phyloP scores from a whole-genome alignment of 2,113 vertebrate species.

The Rhea pennata region DNA sequence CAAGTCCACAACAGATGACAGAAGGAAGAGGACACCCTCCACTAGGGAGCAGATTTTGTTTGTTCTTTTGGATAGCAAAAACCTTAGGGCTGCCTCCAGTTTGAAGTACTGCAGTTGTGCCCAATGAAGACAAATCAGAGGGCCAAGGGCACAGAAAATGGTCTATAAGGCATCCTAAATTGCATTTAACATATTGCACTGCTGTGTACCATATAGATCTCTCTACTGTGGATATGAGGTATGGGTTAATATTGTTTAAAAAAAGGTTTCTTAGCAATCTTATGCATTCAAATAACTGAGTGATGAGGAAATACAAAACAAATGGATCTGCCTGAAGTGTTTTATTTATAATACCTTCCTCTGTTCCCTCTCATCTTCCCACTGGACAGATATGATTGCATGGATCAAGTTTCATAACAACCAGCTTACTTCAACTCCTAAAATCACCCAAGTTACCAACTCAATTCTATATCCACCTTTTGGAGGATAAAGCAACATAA shows the following conservation, averaged over 20 bases:
- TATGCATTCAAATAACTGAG: background rate
- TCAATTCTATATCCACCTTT: background rate
- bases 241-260: background rate
- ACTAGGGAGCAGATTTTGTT: background rate
- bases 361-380: background rate
- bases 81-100: background rate
- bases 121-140: background rate
- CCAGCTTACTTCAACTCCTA: background rate
- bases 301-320: background rate
- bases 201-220: background rate
- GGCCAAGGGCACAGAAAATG: background rate
- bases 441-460: background rate
- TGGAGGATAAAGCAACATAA: background rate
- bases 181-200: background rate
- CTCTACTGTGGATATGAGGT: background rate
- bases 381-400: background rate
- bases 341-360: background rate
- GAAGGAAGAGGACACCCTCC: background rate
- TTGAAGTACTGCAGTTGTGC: background rate
- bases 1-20: background rate
- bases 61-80: conserved; percentile 2
- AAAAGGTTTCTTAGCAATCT: no score
- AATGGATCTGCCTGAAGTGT: background rate
- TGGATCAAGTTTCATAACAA: background rate
- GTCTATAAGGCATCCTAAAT: background rate